Conservation (phyloP, 2,797 vertebrate species). For the Kryptopterus vitreolus region DNA sequence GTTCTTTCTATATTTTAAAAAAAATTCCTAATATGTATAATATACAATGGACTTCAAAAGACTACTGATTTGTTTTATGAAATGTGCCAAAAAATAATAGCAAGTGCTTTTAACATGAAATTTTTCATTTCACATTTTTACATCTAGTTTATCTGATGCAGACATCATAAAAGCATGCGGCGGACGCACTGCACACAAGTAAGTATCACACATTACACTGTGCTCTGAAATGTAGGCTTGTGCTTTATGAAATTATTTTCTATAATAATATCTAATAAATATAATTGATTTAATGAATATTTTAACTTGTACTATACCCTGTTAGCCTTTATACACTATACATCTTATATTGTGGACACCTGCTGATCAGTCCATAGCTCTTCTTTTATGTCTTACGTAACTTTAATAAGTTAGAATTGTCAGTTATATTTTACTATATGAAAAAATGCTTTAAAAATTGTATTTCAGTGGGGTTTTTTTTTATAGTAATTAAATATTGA, state of each 20-base stretch:
- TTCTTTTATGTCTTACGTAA: neutral
- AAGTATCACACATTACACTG: conserved; percentile 55
- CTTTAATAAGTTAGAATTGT: neutral
- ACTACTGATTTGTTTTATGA: too few relatives aligned
- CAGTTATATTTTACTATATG: neutral
- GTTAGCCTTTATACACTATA: too few relatives aligned
- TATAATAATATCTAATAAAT: too few relatives aligned
- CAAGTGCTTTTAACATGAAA: neutral
- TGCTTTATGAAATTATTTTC: neutral
- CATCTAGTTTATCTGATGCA: conserved; percentile 79
- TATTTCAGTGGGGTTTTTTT: too few relatives aligned
- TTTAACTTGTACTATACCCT: neutral
- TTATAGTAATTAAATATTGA: too few relatives aligned
- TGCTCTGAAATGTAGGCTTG: neutral
- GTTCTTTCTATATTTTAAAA: neutral
- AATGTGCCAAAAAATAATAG: neutral
- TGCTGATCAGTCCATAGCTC: neutral
- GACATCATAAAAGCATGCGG: conserved; percentile 85
- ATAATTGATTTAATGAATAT: too few relatives aligned
- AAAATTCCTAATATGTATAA: neutral
- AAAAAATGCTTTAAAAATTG: neutral
- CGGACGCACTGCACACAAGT: conserved; percentile 96
- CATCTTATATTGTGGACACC: neutral
- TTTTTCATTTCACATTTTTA: neutral
- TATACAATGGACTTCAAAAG: too few relatives aligned